Evolutionary conservation across 2,797 vertebrate genomes (phyloP), one percentile per base, ranked within the genome.

Genomic region (Echiichthys vipera): DNA sequence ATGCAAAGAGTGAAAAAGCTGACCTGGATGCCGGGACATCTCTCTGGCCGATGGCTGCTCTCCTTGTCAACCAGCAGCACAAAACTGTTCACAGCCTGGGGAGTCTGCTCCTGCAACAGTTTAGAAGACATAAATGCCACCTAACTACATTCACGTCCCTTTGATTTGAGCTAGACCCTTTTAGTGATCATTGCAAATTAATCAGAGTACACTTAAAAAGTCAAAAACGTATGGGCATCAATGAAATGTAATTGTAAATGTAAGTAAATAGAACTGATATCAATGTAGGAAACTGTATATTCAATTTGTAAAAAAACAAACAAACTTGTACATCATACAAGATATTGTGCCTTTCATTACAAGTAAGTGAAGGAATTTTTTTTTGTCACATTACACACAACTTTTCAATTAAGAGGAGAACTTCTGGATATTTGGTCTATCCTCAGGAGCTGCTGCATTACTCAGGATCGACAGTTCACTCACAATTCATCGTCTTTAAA

Each of bases 61-160:
- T 96, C 96, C 83, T 96, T 97, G 80, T 96, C 94, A 0, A 95
- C 92, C 80, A 98, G 78, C 77, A 98, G 86, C 47, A 98, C 85
- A 34, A 96, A 51, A 24, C 80, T 77, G 8, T 92, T 90, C 34
- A 96, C 84, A 47, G 91, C 89, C 69, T 88, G 91, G 0, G 92
- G 94, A 5, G 55, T 65, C 42, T 83, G 79, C 53, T 95, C 94
- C 94, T 95, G 84, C 20, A 87, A 83, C 4, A 55, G 37, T 62
- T 32, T 10, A 64, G 20, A 72, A 34, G 14, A 6, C 20, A 46
- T 59, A 5, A 64, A 11, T 49, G 0, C n/a, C 2, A 45, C 4
- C 15, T 7, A 34, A 45, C 17, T 10, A 36, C 25, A 65, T 2
- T 46, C 5, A 53, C 10, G 1, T 36, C 3, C n/a, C 27, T 59